These are phyloP conservation scores for Tauraco hartlaubi DNA, from an alignment of 2,797 vertebrate genomes.

Conservation along the genomic window DNA sequence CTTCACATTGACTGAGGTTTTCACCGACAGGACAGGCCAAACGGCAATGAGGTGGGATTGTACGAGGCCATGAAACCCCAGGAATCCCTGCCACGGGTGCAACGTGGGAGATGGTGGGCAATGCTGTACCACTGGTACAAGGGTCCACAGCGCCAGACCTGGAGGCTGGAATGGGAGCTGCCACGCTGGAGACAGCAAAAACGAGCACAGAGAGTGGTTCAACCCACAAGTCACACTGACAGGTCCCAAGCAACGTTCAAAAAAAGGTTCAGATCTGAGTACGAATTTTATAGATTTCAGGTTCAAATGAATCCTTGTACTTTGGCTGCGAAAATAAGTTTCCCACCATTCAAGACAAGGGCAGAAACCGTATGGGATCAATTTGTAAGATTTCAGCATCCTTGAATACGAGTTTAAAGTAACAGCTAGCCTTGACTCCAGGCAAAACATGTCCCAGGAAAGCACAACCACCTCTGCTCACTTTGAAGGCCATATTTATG, in stretches of 20 bases:
- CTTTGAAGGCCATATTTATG: neutral
- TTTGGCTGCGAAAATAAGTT: neutral
- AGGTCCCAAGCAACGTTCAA: neutral
- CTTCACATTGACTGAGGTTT: neutral
- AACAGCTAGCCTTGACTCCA: neutral
- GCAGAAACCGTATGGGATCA: neutral
- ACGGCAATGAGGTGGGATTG: neutral
- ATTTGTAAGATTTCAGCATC: neutral
- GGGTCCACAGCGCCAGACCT: neutral
- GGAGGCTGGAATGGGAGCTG: neutral
- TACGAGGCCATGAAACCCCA: accelerated
- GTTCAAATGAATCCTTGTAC: neutral
- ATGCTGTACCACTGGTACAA: accelerated
- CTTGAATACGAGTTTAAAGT: neutral
- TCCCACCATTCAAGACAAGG: neutral
- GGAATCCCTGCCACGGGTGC: neutral
- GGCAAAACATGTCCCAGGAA: neutral
- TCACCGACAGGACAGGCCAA: neutral
- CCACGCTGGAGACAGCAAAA: neutral
- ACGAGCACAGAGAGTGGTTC: accelerated
- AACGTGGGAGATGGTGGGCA: neutral
- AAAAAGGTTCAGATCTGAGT: neutral
- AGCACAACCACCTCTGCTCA: neutral
- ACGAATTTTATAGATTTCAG: neutral
- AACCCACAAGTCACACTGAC: neutral